Conservation (phyloP, 2,888 invertebrate species). For the Trissolcus brochymenae region DNA sequence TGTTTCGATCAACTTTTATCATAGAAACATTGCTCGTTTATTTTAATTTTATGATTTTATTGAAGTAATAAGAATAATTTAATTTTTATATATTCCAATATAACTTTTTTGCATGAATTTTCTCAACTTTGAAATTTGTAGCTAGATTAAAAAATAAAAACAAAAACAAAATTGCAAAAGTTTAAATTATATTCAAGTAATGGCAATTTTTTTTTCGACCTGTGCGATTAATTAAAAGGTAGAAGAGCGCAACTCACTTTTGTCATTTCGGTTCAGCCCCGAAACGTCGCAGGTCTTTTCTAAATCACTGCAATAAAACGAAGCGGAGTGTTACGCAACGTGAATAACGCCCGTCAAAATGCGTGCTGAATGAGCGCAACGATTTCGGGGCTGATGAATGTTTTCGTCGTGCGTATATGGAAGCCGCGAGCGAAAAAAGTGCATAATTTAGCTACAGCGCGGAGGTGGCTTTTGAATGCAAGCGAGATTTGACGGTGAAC, state of each 20-base stretch:
- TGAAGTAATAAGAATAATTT: too few relatives aligned
- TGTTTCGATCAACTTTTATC: too few relatives aligned
- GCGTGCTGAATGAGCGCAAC: conserved; percentile 42
- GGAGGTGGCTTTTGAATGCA: conserved; percentile 26
- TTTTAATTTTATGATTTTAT: too few relatives aligned
- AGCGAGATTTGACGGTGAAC: conserved; percentile 45
- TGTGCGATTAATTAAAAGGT: conserved; percentile 29
- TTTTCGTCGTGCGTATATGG: conserved; percentile 41
- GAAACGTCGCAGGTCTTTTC: conserved; percentile 40
- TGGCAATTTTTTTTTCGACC: conserved; percentile 8
- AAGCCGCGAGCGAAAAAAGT: conserved; percentile 40
- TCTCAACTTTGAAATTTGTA: too few relatives aligned
- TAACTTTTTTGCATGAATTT: too few relatives aligned
- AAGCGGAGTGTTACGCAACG: conserved; percentile 29
- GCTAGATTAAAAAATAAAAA: too few relatives aligned
- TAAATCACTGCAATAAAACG: conserved; percentile 49
- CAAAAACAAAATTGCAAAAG: background rate
- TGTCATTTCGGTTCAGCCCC: conserved; percentile 16
- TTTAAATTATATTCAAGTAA: conserved; percentile 27
- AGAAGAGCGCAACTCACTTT: conserved; percentile 15
- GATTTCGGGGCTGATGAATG: conserved; percentile 50
- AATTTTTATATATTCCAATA: too few relatives aligned
- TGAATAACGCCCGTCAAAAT: conserved; percentile 45
- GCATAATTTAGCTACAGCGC: conserved; percentile 42
- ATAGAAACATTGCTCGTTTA: too few relatives aligned